These are phyloP conservation scores for Nothoprocta pentlandii DNA, from an alignment of 2,113 vertebrate genomes.

Conservation along the genomic window DNA sequence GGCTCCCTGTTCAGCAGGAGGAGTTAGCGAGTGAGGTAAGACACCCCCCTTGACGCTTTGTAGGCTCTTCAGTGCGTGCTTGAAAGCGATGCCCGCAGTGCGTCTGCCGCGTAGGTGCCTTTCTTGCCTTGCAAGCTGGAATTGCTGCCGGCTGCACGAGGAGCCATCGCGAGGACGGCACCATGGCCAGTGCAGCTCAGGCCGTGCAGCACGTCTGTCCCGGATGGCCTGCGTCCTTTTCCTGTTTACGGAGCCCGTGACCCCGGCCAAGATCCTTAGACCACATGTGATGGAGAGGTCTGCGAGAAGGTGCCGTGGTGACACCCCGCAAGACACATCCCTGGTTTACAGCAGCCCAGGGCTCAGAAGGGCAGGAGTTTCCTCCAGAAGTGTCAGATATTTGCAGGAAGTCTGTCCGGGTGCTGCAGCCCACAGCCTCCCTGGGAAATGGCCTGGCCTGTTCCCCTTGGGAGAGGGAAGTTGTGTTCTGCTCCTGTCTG, in stretches of 20 bases:
- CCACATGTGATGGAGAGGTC: not conserved
- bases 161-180: not conserved
- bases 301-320: not conserved
- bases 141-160: not conserved
- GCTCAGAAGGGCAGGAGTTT: not conserved
- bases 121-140: not conserved
- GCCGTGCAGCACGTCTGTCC: not conserved
- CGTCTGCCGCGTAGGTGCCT: not conserved
- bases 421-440: not conserved
- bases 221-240: slow-evolving; percentile 20
- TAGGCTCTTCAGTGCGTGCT: fast-evolving
- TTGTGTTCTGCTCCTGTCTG: fast-evolving
- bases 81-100: fast-evolving
- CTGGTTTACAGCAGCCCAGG: too few species aligned
- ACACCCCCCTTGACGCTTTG: not conserved
- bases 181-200: fast-evolving
- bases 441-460: fast-evolving
- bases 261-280: not conserved
- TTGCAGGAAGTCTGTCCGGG: not conserved
- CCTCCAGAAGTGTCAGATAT: fast-evolving
- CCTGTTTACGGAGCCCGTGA: not conserved
- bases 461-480: not conserved
- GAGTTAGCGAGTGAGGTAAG: not conserved
- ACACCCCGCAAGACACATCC: fast-evolving
- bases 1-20: fast-evolving